Evolutionary conservation across 1,140 invertebrate genomes (phyloP), one percentile per base, ranked within the genome.

Genomic region (Calosoma granatense): DNA sequence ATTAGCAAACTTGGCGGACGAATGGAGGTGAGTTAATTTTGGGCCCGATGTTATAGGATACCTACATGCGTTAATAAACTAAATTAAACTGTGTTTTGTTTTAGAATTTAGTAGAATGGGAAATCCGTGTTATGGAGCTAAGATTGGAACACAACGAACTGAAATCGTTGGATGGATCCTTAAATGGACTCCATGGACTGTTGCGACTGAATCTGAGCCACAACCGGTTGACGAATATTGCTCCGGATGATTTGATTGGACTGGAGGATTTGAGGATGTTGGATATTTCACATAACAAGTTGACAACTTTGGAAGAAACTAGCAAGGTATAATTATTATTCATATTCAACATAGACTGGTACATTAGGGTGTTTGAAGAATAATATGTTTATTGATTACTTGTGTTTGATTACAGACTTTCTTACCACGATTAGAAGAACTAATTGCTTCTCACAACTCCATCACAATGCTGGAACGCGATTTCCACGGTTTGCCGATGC

Each of bases 371-470:
- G 21, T 51, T 55, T 26, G 19, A 53, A 23, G 12, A 60, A 55
- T 2, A 20, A n/a, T 1, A 15, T 58, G 22, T 63, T 26, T 17
- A 36, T 55, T 59, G n/a, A n/a, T n/a, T n/a, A 14, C 54, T 51
- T 26, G 62, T 62, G 41, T 62, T 66, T 56, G 54, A 61, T 76
- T 78, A 60, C 72, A 91, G 87, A 87, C 85, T n/a, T 81, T 81
- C 69, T 72, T 91, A 47, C 86, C 86, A 4, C 78, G 80, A 9
- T 67, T 91, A 56, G 85, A 86, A 66, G 81, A 85, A 60, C 67
- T 91, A n/a, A 79, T 84, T 56, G 85, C 84, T 2, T 83, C 83
- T 22, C 79, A 87, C 65, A 90, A 91, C 67, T 80, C 81, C 43
- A 72, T 91, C 1, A 82, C 79, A 2, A 72, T 80, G 22, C 72